These are phyloP conservation scores for Riptortus pedestris DNA, from an alignment of 1,140 invertebrate genomes.

Conservation along the genomic window DNA sequence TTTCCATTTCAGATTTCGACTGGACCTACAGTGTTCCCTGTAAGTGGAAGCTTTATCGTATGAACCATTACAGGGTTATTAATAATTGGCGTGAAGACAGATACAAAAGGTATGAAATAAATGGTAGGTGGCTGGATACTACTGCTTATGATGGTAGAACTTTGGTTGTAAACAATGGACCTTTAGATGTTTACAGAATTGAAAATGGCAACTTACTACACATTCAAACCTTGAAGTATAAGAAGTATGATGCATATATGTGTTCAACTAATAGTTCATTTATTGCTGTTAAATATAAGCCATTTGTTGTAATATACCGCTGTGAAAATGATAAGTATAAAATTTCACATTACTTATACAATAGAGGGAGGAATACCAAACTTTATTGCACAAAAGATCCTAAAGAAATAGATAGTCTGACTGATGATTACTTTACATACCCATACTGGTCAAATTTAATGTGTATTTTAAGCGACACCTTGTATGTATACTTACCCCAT, in stretches of 20 bases:
- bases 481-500: slow-evolving; percentile 12
- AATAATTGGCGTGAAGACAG: slow-evolving; percentile 16
- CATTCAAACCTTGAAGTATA: slow-evolving; percentile 8
- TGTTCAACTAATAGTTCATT: slow-evolving; percentile 11
- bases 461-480: slow-evolving; percentile 6
- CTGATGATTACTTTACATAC: slow-evolving; percentile 3
- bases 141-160: slow-evolving; percentile 18
- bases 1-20: slow-evolving; percentile 6
- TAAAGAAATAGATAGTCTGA: background rate
- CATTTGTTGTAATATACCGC: slow-evolving; percentile 13
- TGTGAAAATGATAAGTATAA: slow-evolving; percentile 14
- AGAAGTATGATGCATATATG: slow-evolving; percentile 4
- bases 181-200: slow-evolving; percentile 6
- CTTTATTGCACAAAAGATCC: slow-evolving; percentile 1
- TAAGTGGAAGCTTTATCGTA: slow-evolving; percentile 12
- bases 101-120: slow-evolving; percentile 14
- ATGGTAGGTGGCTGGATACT: slow-evolving; percentile 3
- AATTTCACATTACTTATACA: slow-evolving; percentile 11
- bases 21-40: slow-evolving; percentile 6
- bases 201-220: slow-evolving; percentile 6
- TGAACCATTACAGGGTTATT: slow-evolving; percentile 13
- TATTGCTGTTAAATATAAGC: slow-evolving; percentile 18
- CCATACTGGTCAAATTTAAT: slow-evolving; percentile 11
- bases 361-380: slow-evolving; percentile 1
- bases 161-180: slow-evolving; percentile 11